Evolutionary conservation across 2,113 vertebrate species (phyloP).

Genomic region (Podarcis cretensis): DNA sequence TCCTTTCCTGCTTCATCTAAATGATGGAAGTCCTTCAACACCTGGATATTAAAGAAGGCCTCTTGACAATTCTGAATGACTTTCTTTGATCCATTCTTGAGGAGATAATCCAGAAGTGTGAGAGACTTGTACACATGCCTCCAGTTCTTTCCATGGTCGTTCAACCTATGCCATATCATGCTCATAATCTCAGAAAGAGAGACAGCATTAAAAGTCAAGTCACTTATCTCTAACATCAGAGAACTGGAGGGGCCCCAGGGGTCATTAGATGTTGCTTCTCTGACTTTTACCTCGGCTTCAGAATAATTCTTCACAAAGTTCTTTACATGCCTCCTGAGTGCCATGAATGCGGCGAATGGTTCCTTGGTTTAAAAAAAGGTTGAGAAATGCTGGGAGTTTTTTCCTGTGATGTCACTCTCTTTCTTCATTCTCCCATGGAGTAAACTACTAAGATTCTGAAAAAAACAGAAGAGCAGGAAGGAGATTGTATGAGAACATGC

Average conservation of each 20-base stretch:
- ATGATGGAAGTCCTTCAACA: slow-evolving; percentile 60
- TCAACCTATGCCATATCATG: slow-evolving; percentile 59
- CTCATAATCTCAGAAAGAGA: slow-evolving; percentile 66
- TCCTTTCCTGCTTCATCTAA: slow-evolving; percentile 64
- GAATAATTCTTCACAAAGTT: slow-evolving; percentile 75
- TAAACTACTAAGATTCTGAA: slow-evolving; percentile 53
- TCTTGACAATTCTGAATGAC: slow-evolving; percentile 62
- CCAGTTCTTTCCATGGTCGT: slow-evolving; percentile 65
- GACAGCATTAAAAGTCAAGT: slow-evolving; percentile 59
- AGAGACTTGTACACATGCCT: slow-evolving; percentile 67
- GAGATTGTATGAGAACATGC: slow-evolving; percentile 22
- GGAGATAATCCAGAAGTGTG: slow-evolving; percentile 63
- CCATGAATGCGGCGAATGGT: slow-evolving; percentile 47
- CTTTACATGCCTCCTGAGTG: slow-evolving; percentile 70
- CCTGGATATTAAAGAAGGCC: slow-evolving; percentile 54
- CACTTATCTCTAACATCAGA: slow-evolving; percentile 64
- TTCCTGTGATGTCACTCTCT: slow-evolving; percentile 1
- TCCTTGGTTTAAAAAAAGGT: slow-evolving; percentile 31
- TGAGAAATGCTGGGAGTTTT: slow-evolving; percentile 9
- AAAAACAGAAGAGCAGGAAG: slow-evolving; percentile 45
- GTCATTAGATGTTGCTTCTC: slow-evolving; percentile 69
- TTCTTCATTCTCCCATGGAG: slow-evolving; percentile 45
- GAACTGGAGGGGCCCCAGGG: slow-evolving; percentile 50
- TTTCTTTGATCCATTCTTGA: slow-evolving; percentile 70
- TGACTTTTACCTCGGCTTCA: slow-evolving; percentile 69